Evolutionary conservation across 2,113 vertebrate genomes (phyloP), one percentile per base, ranked within the genome.

Genomic region (Edolisoma coerulescens): DNA sequence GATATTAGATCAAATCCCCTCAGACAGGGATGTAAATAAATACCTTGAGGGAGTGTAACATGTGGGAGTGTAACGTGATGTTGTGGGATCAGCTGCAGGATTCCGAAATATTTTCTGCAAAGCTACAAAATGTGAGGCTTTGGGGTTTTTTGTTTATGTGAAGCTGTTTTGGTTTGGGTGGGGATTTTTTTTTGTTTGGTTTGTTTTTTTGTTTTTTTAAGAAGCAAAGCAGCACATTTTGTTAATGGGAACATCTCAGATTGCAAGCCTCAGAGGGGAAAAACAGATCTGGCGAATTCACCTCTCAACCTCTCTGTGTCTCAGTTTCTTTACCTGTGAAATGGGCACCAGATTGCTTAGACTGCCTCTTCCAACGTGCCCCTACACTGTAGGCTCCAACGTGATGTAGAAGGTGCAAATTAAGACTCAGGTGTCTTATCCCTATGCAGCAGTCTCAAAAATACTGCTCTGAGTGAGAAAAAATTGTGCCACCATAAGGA

Each of bases 291-390:
- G 70, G 50, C 4, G 45, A 90, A 65, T n/a, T 60, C 33, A 71
- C 37, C 7, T 39, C 39, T 88, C 73, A 65, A 11, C 5, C 30
- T 49, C 57, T 32, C 47, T 3, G 2, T 41, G 41, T 42, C 60
- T 81, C 82, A 15, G 4, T 63, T 90, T 74, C n/a, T 41, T 65
- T 67, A 80, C 24, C 42, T 83, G 59, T 80, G 82, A 76, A 93
- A 80, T 32, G 32, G 57, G n/a, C 54, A 50, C 50, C 84, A 61
- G 63, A 35, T 18, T 82, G 35, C 39, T 82, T 20, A 39, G 21
- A 27, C 10, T 70, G 35, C 15, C 49, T 74, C 37, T 77, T 78
- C 32, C 60, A 50, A 32, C 0, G 0, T 49, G 15, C 6, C 67
- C 10, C 45, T 65, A 3, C 9, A n/a, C n/a, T 35, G 7, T 24